Base-by-base conservation (phyloP, 2,888 invertebrate genomes). In the Caenorhabditis auriculariae region DNA sequence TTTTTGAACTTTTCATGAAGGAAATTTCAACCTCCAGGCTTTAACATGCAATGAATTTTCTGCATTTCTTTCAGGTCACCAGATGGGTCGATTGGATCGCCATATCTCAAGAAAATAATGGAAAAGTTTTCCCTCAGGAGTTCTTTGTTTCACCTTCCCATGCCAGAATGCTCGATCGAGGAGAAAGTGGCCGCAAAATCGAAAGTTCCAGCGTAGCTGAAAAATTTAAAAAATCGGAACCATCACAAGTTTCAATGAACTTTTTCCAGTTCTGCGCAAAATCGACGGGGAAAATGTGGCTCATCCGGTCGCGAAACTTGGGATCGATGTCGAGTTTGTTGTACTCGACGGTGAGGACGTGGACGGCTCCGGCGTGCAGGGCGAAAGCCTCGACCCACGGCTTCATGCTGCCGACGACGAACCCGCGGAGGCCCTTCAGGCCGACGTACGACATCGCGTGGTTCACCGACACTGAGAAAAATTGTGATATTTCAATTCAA, bases 131-230 rank as follows among this genome's bases (percentile, higher is more conserved):
- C n/a, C n/a, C n/a, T n/a, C n/a, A n/a, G n/a, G n/a, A n/a, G n/a
- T n/a, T n/a, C n/a, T n/a, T n/a, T n/a, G n/a, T n/a, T n/a, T n/a
- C n/a, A n/a, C n/a, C n/a, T 43, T 44, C 59, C 57, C 9, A 66
- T 29, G 26, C 66, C 66, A 37, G 61, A 61, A 46, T 66, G 66
- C 26, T 66, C 66, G 23, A 66, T 62, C 6, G 66, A 66, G 7
- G 66, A 66, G 39, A 62, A 66, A 7, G 62, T 60, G 4, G 45
- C 56, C 17, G 51, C 59, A 27, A 62, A 66, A 39, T 66, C 66
- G 28, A 62, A 66, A n/a, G 46, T 27, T 5, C 28, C 56, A 2
- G 48, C 43, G 52, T 59, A 54, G n/a, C n/a, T n/a, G n/a, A n/a
- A n/a, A n/a, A n/a, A n/a, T n/a, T n/a, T n/a, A n/a, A n/a, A n/a